A percentile compares a stretch with the other conserved stretches of the same genome.
phyloP scores from a whole-genome alignment of 2,888 invertebrate species.

The Pseudococcus jackbeardsleyi region DNA sequence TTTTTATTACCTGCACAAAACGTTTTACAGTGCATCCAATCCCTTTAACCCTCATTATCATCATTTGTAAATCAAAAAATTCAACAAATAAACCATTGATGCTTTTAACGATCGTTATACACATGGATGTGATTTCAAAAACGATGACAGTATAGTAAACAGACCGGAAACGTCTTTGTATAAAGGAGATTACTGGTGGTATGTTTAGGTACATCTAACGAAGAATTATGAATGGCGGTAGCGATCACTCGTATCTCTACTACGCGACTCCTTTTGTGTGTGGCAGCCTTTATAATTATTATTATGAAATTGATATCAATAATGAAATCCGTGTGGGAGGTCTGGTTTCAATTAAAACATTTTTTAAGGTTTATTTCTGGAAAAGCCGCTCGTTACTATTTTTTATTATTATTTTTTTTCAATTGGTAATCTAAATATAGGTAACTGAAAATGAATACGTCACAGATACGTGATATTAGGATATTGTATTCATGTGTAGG shows the following conservation, averaged over 20 bases:
- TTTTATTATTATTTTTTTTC: not conserved
- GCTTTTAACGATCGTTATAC: constrained; percentile 9
- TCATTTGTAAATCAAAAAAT: constrained; percentile 12
- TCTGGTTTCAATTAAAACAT: constrained; percentile 18
- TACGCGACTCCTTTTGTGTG: not conserved
- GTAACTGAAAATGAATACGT: not conserved
- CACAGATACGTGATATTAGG: not conserved
- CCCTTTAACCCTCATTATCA: not conserved
- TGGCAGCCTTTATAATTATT: constrained; percentile 20
- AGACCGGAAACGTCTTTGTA: constrained; percentile 14
- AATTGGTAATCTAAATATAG: not conserved
- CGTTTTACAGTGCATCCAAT: too few species aligned
- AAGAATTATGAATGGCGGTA: constrained; percentile 27
- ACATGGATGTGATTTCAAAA: not conserved
- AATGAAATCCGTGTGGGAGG: constrained; percentile 2
- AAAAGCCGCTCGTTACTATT: not conserved
- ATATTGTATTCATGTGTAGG: not conserved
- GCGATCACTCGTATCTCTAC: not conserved
- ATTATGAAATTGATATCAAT: constrained; percentile 24
- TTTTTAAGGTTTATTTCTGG: not conserved
- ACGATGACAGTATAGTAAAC: constrained; percentile 6
- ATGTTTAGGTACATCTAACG: not conserved
- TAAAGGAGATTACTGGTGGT: not conserved
- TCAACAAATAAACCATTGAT: constrained; percentile 1
- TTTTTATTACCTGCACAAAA: too few species aligned